Evolutionary conservation across 1,140 invertebrate species (phyloP).

Genomic region (Plectus sambesii): DNA sequence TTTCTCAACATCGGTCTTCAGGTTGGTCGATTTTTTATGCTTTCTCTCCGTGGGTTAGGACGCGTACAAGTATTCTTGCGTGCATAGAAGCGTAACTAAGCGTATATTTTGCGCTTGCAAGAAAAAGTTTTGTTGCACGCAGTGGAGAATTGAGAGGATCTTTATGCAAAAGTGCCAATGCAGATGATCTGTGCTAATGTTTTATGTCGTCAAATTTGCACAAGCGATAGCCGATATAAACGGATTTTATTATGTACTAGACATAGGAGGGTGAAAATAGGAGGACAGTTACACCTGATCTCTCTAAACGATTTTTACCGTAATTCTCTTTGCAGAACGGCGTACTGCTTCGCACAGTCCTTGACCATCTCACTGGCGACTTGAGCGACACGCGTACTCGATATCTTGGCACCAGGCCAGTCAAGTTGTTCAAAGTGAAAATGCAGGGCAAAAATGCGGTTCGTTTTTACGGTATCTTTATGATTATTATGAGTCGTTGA

Average conservation of each 20-base stretch:
- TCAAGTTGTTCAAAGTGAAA: constrained; percentile 84
- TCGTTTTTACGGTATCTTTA: constrained; percentile 39
- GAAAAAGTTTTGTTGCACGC: too few relatives aligned
- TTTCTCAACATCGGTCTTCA: constrained; percentile 91
- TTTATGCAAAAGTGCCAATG: too few relatives aligned
- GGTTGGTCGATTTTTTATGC: too few relatives aligned
- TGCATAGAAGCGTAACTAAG: too few relatives aligned
- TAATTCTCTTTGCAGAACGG: constrained; percentile 64
- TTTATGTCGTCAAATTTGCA: too few relatives aligned
- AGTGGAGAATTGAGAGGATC: too few relatives aligned
- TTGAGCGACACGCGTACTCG: constrained; percentile 89
- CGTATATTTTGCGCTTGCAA: too few relatives aligned
- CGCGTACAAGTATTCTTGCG: background rate
- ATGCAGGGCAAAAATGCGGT: constrained; percentile 91
- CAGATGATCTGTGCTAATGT: background rate
- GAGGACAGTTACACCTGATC: too few relatives aligned
- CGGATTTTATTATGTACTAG: too few relatives aligned
- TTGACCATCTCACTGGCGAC: constrained; percentile 92
- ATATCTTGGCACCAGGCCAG: constrained; percentile 83
- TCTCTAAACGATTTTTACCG: background rate
- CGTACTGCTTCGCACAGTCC: constrained; percentile 78
- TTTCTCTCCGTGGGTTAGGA: too few relatives aligned
- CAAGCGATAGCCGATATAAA: too few relatives aligned
- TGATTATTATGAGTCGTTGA: constrained; percentile 12
- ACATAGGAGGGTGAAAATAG: too few relatives aligned